Percentiles rank a stretch among this genome's conserved stretches.
phyloP scores from a whole-genome alignment of 2,113 vertebrate species.

The Halcyon senegalensis region DNA sequence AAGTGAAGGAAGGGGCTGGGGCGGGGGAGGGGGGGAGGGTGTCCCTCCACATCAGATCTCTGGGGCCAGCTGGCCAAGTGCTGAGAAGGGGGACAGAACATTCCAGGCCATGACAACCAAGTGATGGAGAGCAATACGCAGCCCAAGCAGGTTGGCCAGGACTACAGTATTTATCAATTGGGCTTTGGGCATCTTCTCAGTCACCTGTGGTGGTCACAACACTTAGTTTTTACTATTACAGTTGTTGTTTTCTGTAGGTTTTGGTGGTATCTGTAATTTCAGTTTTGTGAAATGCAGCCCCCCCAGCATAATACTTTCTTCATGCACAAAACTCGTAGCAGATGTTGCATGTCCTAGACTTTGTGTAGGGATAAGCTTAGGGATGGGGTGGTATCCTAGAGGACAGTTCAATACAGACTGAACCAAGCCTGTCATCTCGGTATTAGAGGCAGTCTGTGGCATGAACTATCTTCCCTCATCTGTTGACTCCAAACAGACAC shows the following conservation, averaged over 20 bases:
- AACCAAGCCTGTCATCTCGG: background rate
- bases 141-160: background rate
- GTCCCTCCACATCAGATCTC: fast-evolving
- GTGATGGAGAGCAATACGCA: background rate
- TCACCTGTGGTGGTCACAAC: background rate
- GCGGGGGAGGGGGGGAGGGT: background rate
- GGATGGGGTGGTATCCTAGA: background rate
- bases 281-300: background rate
- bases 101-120: background rate
- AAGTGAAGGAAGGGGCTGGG: background rate
- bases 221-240: background rate
- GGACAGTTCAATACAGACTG: background rate
- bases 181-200: background rate
- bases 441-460: fast-evolving
- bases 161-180: background rate
- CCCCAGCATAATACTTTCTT: background rate
- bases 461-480: background rate
- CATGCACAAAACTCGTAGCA: background rate
- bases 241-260: background rate
- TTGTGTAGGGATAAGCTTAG: fast-evolving
- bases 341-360: background rate
- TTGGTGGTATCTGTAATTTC: background rate
- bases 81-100: fast-evolving
- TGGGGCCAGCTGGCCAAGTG: background rate
- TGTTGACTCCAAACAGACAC: background rate